These are phyloP conservation scores for Spodoptera littoralis DNA, from an alignment of 2,888 invertebrate genomes.

Conservation along the genomic window DNA sequence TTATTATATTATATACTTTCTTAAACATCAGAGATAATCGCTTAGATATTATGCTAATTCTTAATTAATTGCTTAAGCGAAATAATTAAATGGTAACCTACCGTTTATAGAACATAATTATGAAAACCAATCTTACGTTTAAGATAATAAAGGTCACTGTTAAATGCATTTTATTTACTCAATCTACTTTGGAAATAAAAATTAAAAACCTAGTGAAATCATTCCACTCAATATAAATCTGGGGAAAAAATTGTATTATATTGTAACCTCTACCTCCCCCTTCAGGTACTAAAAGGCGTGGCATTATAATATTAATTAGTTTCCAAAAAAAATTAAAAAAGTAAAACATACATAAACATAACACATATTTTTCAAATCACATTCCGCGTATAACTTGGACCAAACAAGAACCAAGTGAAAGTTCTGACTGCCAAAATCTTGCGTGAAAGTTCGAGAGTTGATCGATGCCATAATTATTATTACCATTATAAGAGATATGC, in stretches of 20 bases:
- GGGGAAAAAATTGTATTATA: no score
- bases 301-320: no score
- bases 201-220: no score
- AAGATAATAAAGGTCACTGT: no score
- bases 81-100: constrained; percentile 1
- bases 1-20: constrained; percentile 7
- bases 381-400: constrained; percentile 47
- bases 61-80: constrained; percentile 3
- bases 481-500: constrained; percentile 86
- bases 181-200: no score
- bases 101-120: no score
- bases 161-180: no score
- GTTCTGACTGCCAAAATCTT: constrained; percentile 86
- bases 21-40: constrained; percentile 25
- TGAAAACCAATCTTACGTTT: no score
- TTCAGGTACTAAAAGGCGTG: no score
- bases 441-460: constrained; percentile 86
- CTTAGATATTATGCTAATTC: constrained; percentile 26
- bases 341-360: background rate
- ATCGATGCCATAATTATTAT: constrained; percentile 88
- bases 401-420: constrained; percentile 75
- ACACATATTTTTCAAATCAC: constrained; percentile 19
- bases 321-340: background rate
- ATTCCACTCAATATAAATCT: no score
- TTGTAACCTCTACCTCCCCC: no score